Evolutionary conservation across 1,140 invertebrate species (phyloP).

Genomic region (Drosophila mayri): DNA sequence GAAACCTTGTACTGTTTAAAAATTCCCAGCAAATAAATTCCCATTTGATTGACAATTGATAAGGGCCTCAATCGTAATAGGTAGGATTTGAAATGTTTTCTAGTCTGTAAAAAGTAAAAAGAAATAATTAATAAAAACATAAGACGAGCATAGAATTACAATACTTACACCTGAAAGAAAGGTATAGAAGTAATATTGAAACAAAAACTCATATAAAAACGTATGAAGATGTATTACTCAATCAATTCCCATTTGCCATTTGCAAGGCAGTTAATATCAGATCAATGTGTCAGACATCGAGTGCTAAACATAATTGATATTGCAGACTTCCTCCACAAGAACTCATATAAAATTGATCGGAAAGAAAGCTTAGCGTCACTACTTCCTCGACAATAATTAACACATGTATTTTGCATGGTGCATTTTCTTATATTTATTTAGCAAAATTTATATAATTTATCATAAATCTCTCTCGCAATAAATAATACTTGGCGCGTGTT

Average conservation of each 20-base stretch:
- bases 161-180: neutral
- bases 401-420: slow-evolving; percentile 41
- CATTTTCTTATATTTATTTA: slow-evolving; percentile 59
- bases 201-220: neutral
- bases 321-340: neutral
- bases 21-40: slow-evolving; percentile 5
- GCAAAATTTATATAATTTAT: slow-evolving; percentile 47
- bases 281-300: neutral
- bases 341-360: neutral
- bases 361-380: neutral
- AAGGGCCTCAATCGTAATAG: neutral
- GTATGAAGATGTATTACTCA: neutral
- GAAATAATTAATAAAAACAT: neutral
- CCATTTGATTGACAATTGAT: slow-evolving; percentile 29
- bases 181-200: neutral
- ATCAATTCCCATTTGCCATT: neutral
- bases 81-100: neutral
- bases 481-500: slow-evolving; percentile 76
- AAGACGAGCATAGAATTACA: neutral
- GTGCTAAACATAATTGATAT: neutral
- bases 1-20: neutral
- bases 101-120: neutral
- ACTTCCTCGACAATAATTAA: slow-evolving; percentile 3
- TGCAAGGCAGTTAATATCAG: neutral
- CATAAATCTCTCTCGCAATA: slow-evolving; percentile 60